These are phyloP conservation scores for Tiliqua scincoides DNA, from an alignment of 2,113 vertebrate species.

Conservation along the genomic window DNA sequence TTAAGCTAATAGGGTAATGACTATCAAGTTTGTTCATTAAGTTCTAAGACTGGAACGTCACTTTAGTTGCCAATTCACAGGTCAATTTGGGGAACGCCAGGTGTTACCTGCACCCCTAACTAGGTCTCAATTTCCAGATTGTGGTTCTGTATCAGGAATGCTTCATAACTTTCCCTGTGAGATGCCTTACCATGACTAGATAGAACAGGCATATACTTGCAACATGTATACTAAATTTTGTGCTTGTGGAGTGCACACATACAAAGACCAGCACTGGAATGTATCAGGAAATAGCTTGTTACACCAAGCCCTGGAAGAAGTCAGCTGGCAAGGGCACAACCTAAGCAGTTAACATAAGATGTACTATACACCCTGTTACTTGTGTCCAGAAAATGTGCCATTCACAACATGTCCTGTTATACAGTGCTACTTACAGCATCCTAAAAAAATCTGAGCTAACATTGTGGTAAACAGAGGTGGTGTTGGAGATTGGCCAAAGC, in stretches of 20 bases:
- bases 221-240: background rate
- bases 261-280: background rate
- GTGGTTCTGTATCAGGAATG: too few species aligned
- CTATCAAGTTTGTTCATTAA: too few species aligned
- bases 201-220: background rate
- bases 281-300: background rate
- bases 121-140: background rate
- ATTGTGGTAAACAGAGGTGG: background rate
- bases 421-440: background rate
- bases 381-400: background rate
- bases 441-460: background rate
- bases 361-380: background rate
- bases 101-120: background rate
- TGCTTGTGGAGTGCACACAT: background rate
- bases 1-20: background rate
- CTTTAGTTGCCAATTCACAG: too few species aligned
- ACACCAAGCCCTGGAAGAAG: background rate
- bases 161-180: too few species aligned
- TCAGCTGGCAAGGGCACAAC: background rate
- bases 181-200: background rate
- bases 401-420: too few species aligned
- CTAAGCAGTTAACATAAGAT: background rate
- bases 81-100: background rate
- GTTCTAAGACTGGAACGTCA: too few species aligned
- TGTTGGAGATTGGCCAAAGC: too few species aligned